Percentiles rank a stretch among this genome's conserved stretches.
These are phyloP conservation scores for Bolinopsis microptera DNA, from an alignment of 37 sponge, comb jelly and placozoan species.

Conservation along the genomic window DNA sequence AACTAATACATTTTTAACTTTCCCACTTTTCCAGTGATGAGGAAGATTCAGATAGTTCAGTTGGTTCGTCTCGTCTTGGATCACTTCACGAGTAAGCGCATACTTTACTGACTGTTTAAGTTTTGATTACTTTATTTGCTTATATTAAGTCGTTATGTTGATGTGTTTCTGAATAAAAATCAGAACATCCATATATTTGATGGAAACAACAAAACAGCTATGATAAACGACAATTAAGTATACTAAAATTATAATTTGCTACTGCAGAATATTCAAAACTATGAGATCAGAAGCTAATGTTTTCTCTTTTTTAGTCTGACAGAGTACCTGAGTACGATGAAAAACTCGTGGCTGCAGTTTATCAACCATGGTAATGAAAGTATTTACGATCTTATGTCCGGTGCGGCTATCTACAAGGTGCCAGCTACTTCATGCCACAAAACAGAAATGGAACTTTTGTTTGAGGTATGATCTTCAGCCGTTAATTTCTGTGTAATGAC, in stretches of 20 bases:
- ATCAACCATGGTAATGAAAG: conserved; percentile 36
- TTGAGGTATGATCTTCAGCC: conserved; percentile 6
- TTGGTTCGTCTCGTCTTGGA: conserved; percentile 43
- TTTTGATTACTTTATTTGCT: not conserved
- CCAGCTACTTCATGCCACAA: conserved; percentile 37
- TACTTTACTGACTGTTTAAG: no score
- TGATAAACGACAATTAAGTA: no score
- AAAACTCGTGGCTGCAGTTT: conserved; percentile 18
- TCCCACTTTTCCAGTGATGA: conserved; percentile 60
- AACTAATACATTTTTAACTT: no score
- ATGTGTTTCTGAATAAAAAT: no score
- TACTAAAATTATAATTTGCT: no score
- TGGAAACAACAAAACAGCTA: no score
- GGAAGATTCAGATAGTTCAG: conserved; percentile 18
- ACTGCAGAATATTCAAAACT: no score
- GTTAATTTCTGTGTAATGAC: no score
- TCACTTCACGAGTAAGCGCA: conserved; percentile 32
- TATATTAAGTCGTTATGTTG: not conserved
- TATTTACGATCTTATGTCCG: conserved; percentile 47
- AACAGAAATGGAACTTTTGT: conserved; percentile 55
- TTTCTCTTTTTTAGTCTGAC: not conserved
- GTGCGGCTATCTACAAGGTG: conserved; percentile 36
- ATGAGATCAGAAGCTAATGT: no score
- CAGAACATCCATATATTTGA: no score
- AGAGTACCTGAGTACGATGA: not conserved